These are phyloP conservation scores for Poeciliopsis paucimaculata DNA, from an alignment of 2,797 vertebrate genomes.

Conservation along the genomic window DNA sequence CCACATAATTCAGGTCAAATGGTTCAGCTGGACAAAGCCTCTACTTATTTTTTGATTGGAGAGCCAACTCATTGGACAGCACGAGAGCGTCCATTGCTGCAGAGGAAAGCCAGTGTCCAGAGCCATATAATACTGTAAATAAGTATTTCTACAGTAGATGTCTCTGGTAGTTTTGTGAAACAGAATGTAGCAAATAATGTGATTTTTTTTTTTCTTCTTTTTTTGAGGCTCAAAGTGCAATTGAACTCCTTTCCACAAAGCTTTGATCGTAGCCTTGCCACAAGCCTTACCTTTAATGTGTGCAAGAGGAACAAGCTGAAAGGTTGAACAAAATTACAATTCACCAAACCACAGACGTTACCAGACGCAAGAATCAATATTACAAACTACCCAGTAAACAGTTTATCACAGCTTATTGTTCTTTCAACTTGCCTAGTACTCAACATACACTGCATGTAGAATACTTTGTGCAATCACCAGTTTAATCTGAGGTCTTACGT, in stretches of 20 bases:
- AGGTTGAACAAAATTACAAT: conserved; percentile 62
- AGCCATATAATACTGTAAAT: conserved; percentile 67
- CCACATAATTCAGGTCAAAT: conserved; percentile 70
- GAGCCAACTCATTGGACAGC: conserved; percentile 27
- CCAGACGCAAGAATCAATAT: conserved; percentile 35
- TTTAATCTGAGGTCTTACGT: conserved; percentile 48
- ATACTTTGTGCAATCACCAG: conserved; percentile 66
- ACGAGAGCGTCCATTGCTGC: conserved; percentile 41
- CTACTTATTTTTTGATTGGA: conserved; percentile 47
- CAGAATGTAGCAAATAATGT: conserved; percentile 79
- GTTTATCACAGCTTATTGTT: conserved; percentile 56
- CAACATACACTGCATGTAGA: conserved; percentile 60
- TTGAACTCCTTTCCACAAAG: conserved; percentile 74
- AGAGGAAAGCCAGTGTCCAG: conserved; percentile 61
- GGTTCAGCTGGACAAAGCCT: conserved; percentile 63
- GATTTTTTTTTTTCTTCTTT: conserved; percentile 24
- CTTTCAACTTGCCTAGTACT: conserved; percentile 54
- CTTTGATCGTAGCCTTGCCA: conserved; percentile 80
- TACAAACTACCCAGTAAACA: conserved; percentile 54
- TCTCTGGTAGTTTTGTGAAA: conserved; percentile 67
- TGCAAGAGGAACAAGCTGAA: conserved; percentile 67
- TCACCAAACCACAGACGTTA: conserved; percentile 50
- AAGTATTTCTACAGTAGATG: conserved; percentile 64
- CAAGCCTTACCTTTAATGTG: conserved; percentile 77
- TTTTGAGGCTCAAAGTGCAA: conserved; percentile 80